Base-by-base conservation (phyloP, 2,888 invertebrate species). In the Acleris holmiana region DNA sequence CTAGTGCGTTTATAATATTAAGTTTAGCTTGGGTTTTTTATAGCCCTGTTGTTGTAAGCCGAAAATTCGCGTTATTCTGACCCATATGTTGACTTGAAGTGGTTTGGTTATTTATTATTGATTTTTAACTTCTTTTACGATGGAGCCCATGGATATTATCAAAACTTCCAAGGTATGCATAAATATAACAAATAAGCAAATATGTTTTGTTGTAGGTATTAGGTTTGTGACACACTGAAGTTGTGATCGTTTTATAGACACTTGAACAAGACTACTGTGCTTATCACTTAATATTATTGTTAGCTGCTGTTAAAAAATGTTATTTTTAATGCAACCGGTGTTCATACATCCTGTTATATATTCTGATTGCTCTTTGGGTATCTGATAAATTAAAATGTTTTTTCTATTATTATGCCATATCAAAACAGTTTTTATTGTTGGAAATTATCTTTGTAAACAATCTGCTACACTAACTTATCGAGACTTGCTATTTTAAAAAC, bases 121-220 rank as follows among this genome's bases (percentile, higher is more conserved):
- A 90, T 88, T 86, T 80, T 73, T 63, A 71, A 67, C 66, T 71
- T 66, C 71, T 78, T 77, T 76, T 73, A 44, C 23, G 3, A 55
- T 55, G 47, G 71, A 75, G 67, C 47, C 47, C 8, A 90, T 90
- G 91, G 91, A 91, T 85, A 88, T 88, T 78, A 82, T 88, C 71
- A 84, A 86, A 85, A 88, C 88, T 68, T 88, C 89, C 35, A 91
- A 90, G 90, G 91, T 91, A 82, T 74, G 86, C 68, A 40, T 66
- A 53, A 19, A 49, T 56, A 17, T 55, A 56, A 46, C 18, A 17
- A 21, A 8, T 40, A n/a, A 54, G n/a, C 15, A 21, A n/a, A 18
- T 15, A 19, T 40, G 25, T 5, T n/a, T 15, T 25, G 10, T 23
- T 15, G 44, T 44, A 44, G 44, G 44, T 44, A 44, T 17, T 44